These are phyloP conservation scores for Salvator merianae DNA, from an alignment of 2,113 vertebrate species.

Conservation along the genomic window DNA sequence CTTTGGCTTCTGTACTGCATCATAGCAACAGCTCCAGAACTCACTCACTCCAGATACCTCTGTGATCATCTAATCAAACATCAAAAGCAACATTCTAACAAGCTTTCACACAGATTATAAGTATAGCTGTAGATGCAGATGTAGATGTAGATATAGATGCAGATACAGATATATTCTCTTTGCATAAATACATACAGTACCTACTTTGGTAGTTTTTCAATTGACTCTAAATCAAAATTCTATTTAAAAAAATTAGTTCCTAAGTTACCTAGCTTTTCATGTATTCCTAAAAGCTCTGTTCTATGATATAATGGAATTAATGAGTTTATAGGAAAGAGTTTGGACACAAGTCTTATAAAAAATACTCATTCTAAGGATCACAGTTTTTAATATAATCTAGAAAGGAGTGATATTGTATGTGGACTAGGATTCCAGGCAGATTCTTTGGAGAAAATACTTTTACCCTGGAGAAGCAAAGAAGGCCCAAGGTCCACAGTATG, in stretches of 20 bases:
- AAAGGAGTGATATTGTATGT: too few relatives aligned
- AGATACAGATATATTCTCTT: conserved; percentile 61
- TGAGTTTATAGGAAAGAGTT: conserved; percentile 36
- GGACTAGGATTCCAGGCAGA: too few relatives aligned
- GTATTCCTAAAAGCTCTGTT: conserved; percentile 36
- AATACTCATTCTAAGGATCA: conserved; percentile 4
- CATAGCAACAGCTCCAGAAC: conserved; percentile 73
- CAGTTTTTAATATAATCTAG: too few relatives aligned
- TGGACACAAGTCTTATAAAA: conserved; percentile 11
- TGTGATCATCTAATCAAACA: conserved; percentile 54
- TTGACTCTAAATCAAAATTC: conserved; percentile 63
- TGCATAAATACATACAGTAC: conserved; percentile 55
- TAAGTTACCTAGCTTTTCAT: conserved; percentile 54
- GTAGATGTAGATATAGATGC: too few relatives aligned
- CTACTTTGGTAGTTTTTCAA: conserved; percentile 50
- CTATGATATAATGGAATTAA: conserved; percentile 16
- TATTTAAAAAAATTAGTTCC: conserved; percentile 52
- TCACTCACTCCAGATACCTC: conserved; percentile 76
- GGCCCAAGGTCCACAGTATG: too few relatives aligned
- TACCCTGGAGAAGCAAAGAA: too few relatives aligned
- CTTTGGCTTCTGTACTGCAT: conserved; percentile 60
- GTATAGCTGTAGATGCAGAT: too few relatives aligned
- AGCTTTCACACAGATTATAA: conserved; percentile 71
- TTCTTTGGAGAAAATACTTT: too few relatives aligned
- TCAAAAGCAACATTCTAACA: conserved; percentile 75